Conservation (phyloP, 2,113 vertebrate genomes). For the Columbina picui region DNA sequence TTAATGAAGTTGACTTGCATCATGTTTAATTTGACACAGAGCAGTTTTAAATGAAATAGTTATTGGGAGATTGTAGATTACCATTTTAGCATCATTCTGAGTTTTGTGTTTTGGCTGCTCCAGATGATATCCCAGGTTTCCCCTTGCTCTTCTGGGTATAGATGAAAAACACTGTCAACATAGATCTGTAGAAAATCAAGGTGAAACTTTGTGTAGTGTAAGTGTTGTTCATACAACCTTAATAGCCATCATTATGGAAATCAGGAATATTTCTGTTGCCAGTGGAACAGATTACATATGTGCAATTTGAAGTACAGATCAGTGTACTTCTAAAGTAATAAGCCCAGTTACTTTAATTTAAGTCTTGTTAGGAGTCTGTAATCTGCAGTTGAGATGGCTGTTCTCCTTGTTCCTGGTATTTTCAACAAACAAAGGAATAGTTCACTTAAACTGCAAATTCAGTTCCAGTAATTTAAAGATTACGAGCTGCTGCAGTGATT, state of each 20-base stretch:
- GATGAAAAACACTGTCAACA: not conserved
- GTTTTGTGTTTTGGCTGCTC: not conserved
- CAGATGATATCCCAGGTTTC: not conserved
- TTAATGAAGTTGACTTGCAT: not conserved
- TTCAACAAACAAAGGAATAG: not conserved
- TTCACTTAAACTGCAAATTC: not conserved
- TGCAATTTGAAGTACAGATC: not conserved
- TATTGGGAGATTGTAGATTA: not conserved
- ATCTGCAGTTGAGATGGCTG: not conserved
- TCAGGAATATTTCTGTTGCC: not conserved
- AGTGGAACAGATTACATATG: not conserved
- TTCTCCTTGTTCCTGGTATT: not conserved
- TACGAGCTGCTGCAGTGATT: not conserved
- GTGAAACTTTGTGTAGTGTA: not conserved
- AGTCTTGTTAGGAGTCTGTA: not conserved
- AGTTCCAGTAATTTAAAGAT: not conserved
- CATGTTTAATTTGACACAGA: not conserved
- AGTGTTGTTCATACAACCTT: not conserved
- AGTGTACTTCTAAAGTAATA: not conserved
- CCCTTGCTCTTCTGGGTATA: not conserved
- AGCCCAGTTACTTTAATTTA: not conserved
- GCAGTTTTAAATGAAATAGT: not conserved
- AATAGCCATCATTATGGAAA: not conserved
- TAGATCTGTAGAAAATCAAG: not conserved
- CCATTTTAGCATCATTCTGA: not conserved